These are phyloP conservation scores for Lissocephala sabroskyi DNA, from an alignment of 2,888 invertebrate genomes.

Conservation along the genomic window DNA sequence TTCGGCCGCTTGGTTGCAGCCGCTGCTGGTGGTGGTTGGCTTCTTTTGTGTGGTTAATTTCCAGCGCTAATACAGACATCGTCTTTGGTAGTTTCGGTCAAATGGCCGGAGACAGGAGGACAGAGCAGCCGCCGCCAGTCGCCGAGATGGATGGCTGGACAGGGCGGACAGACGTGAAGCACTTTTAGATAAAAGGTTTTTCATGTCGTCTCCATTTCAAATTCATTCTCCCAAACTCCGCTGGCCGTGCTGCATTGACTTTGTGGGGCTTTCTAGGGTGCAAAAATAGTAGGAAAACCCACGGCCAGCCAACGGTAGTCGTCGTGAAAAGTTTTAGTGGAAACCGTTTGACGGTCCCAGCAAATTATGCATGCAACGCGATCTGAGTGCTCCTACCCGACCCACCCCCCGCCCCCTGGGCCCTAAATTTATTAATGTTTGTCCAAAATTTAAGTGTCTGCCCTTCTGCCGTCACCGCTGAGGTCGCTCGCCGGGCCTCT, in stretches of 20 bases:
- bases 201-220: conserved; percentile 57
- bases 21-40: conserved; percentile 23
- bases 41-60: conserved; percentile 38
- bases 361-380: conserved; percentile 54
- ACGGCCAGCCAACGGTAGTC: conserved; percentile 15
- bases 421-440: conserved; percentile 57
- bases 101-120: background rate
- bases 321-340: conserved; percentile 37
- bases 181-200: conserved; percentile 63
- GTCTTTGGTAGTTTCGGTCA: conserved; percentile 12
- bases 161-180: conserved; percentile 22
- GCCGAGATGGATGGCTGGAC: conserved; percentile 1
- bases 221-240: conserved; percentile 27
- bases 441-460: conserved; percentile 55
- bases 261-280: conserved; percentile 12
- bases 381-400: conserved; percentile 5
- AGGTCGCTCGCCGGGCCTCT: conserved; percentile 7
- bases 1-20: conserved; percentile 21
- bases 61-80: conserved; percentile 61
- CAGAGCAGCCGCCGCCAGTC: too few relatives aligned
- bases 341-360: conserved; percentile 48
- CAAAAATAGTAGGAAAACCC: too few relatives aligned
- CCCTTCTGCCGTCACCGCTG: conserved; percentile 12
- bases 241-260: too few relatives aligned
- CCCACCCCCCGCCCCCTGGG: conserved; percentile 29